Base-by-base conservation (phyloP, 2,888 invertebrate genomes). In the Mylabris sibirica region DNA sequence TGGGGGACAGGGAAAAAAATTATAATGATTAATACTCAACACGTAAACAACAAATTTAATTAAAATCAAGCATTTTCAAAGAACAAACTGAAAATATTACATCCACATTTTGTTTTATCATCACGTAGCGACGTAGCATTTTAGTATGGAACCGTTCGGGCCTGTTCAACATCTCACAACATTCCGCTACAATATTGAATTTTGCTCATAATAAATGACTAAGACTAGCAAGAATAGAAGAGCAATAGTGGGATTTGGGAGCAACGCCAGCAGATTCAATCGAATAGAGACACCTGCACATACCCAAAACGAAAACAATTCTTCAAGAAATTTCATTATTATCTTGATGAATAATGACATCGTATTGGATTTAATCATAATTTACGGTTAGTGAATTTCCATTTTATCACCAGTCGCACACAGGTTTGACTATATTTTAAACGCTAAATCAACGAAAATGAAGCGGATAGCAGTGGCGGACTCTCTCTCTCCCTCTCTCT, bases 341-440 rank as follows among this genome's bases (percentile, higher is more conserved):
- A 73, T 73, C 69, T n/a, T 67, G 49, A 67, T 68, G 71, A 75
- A 74, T 74, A 75, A 75, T 75, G 71, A 73, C 44, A 17, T 68
- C 71, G 71, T 75, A 75, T 74, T 75, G 75, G 73, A 66, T 74
- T 68, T 72, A 73, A 73, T 75, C 65, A 67, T 70, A 75, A 75
- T 75, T 75, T 74, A 75, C 72, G 72, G 44, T 44, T 17, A 17
- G 12, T 3, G 44, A n/a, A 69, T 59, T 72, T 70, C 64, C 67
- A 69, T 60, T 67, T 22, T 60, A 35, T 61, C 34, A 61, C 12
- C 3, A 38, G n/a, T n/a, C 4, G n/a, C 44, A 44, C 44, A 44
- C 44, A n/a, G 8, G n/a, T n/a, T n/a, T 44, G n/a, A 44, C 17
- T 44, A 6, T 44, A 44, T 44, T 44, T 44, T 44, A 17, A 44